Conservation (phyloP, 2,797 vertebrate genomes). For the Nannoperca obscura region DNA sequence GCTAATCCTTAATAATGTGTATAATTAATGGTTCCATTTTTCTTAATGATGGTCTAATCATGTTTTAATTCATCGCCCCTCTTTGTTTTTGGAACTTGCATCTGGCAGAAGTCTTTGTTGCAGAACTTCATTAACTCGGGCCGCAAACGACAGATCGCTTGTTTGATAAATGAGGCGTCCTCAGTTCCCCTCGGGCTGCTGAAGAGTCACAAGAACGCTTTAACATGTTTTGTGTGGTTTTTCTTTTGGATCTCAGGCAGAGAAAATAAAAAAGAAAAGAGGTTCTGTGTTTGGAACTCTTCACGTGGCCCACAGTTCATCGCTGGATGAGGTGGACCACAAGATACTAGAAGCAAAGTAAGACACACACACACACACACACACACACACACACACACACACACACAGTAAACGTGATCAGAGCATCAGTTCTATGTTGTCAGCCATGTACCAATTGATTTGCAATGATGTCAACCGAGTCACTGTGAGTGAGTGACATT, state of each 20-base stretch:
- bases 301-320: constrained; percentile 98
- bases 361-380: constrained; percentile 57
- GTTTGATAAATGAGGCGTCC: background rate
- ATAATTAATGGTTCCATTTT: background rate
- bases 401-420: too few relatives aligned
- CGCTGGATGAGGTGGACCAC: constrained; percentile 98
- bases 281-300: constrained; percentile 95
- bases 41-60: background rate
- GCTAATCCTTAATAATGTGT: background rate
- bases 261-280: constrained; percentile 99
- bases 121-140: background rate
- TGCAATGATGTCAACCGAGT: too few relatives aligned
- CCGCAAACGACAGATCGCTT: background rate
- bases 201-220: background rate
- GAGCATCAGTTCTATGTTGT: too few relatives aligned
- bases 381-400: background rate
- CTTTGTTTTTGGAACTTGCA: constrained; percentile 1
- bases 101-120: background rate
- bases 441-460: too few relatives aligned
- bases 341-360: constrained; percentile 99
- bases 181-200: too few relatives aligned
- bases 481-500: too few relatives aligned
- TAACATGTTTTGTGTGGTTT: background rate
- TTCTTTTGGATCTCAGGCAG: constrained; percentile 86
- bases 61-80: background rate